These are phyloP conservation scores for Vidua macroura DNA, from an alignment of 2,113 vertebrate genomes.

Conservation along the genomic window DNA sequence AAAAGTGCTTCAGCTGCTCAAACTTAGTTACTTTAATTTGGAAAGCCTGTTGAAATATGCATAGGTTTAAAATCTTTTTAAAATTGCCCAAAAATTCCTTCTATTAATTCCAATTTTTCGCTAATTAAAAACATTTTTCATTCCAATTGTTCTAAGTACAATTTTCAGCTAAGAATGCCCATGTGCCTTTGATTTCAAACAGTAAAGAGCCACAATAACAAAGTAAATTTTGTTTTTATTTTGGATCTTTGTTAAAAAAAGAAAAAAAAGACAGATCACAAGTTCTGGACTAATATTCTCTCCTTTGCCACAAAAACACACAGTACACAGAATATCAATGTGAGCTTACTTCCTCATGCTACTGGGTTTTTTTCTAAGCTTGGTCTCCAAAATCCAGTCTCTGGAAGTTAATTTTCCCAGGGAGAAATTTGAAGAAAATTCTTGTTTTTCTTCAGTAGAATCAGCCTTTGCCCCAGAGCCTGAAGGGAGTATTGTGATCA, in stretches of 20 bases:
- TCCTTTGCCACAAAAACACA: background rate
- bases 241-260: background rate
- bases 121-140: conserved; percentile 51
- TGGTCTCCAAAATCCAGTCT: background rate
- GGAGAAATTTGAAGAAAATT: background rate
- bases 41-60: conserved; percentile 12
- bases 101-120: background rate
- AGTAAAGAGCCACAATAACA: background rate
- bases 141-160: background rate
- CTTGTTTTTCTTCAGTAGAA: background rate
- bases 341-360: background rate
- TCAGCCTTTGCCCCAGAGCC: background rate
- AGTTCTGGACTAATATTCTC: background rate
- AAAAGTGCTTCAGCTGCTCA: background rate
- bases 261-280: background rate
- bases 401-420: background rate
- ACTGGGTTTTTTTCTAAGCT: background rate
- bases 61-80: background rate
- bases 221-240: background rate
- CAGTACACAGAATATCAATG: background rate
- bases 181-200: background rate
- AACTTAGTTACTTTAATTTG: conserved; percentile 26
- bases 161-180: background rate
- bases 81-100: background rate
- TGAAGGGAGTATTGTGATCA: background rate